A percentile compares a stretch with the other conserved stretches of the same genome.
Conservation (phyloP, 2,797 vertebrate species). For the Eidolon dupreanum region DNA sequence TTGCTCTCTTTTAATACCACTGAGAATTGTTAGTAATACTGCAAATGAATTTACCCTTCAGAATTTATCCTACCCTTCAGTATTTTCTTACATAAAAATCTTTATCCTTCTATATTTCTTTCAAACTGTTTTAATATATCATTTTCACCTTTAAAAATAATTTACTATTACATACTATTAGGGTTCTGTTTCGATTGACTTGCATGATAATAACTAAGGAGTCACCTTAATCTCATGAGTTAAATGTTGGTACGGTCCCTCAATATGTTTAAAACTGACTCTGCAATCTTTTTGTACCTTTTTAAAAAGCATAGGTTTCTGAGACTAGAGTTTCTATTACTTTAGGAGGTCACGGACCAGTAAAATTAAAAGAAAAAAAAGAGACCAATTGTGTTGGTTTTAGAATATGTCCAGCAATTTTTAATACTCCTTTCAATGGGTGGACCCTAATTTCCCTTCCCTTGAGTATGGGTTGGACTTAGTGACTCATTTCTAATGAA, state of each 20-base stretch:
- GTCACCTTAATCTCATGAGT: neutral
- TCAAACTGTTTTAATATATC: neutral
- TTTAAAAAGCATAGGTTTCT: neutral
- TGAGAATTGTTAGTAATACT: neutral
- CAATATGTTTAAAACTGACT: neutral
- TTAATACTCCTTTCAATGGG: neutral
- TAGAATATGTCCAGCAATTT: neutral
- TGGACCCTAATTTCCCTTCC: neutral
- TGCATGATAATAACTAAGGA: neutral
- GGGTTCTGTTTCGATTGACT: neutral
- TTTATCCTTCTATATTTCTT: neutral
- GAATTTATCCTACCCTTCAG: neutral
- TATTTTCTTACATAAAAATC: neutral
- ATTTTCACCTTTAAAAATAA: neutral
- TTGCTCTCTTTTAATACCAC: neutral
- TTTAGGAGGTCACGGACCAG: neutral
- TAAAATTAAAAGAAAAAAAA: neutral
- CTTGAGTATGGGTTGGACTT: neutral
- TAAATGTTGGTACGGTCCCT: neutral
- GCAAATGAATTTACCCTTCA: neutral
- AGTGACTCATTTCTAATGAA: neutral
- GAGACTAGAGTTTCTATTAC: neutral
- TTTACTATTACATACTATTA: neutral
- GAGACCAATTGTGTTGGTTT: neutral
- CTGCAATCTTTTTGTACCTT: neutral